Evolutionary conservation across 2,888 invertebrate genomes (phyloP).

Genomic region (Rhaphigaster nebulosa): DNA sequence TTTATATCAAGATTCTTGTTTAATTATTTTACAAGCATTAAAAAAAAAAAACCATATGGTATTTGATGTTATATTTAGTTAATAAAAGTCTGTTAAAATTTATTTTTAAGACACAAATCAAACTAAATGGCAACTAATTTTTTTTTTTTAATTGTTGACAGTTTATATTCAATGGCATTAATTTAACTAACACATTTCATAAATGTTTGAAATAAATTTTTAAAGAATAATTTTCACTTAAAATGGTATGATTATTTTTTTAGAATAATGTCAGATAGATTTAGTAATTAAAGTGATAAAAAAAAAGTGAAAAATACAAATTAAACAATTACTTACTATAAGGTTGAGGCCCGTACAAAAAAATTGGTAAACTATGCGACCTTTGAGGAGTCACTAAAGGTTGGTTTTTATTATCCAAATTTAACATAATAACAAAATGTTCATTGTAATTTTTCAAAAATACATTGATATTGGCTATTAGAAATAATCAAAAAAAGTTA

Average conservation of each 20-base stretch:
- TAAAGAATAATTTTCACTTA: neutral
- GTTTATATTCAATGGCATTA: too few species aligned
- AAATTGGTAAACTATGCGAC: slow-evolving; percentile 70
- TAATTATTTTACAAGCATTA: neutral
- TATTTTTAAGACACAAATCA: neutral
- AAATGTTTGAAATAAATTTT: neutral
- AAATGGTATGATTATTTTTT: neutral
- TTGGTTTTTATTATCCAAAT: slow-evolving; percentile 25
- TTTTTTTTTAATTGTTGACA: neutral
- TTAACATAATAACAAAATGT: slow-evolving; percentile 16
- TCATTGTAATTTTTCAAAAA: neutral
- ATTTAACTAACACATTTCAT: neutral
- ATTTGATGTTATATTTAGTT: neutral
- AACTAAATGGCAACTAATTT: neutral
- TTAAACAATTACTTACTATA: slow-evolving; percentile 77
- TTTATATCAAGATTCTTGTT: neutral
- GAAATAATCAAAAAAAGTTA: neutral
- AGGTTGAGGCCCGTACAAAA: slow-evolving; percentile 82
- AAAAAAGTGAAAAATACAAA: neutral
- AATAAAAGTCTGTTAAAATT: neutral
- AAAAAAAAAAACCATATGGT: neutral
- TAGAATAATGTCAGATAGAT: neutral
- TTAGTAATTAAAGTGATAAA: neutral
- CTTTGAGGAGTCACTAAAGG: slow-evolving; percentile 65
- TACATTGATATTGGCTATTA: neutral